Percentiles rank a stretch among this genome's conserved stretches.
Evolutionary conservation across 1,140 invertebrate genomes (phyloP).

Genomic region (Trissolcus basalis): DNA sequence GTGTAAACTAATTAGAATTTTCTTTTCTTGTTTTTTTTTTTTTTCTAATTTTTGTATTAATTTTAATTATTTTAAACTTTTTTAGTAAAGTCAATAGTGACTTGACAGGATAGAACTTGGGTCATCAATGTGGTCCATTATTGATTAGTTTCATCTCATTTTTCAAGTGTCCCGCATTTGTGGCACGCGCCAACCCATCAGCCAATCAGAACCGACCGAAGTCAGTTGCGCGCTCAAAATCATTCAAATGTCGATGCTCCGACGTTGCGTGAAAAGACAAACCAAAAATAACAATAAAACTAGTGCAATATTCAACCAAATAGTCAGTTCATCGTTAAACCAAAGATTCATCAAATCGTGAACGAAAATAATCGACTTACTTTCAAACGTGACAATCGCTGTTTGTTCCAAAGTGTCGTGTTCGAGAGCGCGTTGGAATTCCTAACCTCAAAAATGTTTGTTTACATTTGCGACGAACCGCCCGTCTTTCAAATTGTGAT

Average conservation of each 20-base stretch:
- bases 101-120: background rate
- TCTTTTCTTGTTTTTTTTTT: no score
- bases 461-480: no score
- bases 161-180: background rate
- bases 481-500: background rate
- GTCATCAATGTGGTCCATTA: background rate
- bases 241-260: background rate
- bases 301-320: background rate
- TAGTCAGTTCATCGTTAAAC: background rate
- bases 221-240: background rate
- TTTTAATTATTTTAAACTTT: no score
- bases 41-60: no score
- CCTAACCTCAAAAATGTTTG: background rate
- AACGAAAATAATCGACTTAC: no score
- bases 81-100: no score
- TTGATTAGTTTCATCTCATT: background rate
- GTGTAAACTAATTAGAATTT: no score
- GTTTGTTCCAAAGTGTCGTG: no score
- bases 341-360: background rate
- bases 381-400: no score
- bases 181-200: background rate
- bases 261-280: background rate
- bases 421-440: background rate
- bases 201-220: background rate
- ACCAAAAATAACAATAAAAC: background rate